Percentiles rank a stretch among this genome's conserved stretches.
Evolutionary conservation across 1,140 invertebrate species (phyloP).

Genomic region (Lasioglossum albipes): DNA sequence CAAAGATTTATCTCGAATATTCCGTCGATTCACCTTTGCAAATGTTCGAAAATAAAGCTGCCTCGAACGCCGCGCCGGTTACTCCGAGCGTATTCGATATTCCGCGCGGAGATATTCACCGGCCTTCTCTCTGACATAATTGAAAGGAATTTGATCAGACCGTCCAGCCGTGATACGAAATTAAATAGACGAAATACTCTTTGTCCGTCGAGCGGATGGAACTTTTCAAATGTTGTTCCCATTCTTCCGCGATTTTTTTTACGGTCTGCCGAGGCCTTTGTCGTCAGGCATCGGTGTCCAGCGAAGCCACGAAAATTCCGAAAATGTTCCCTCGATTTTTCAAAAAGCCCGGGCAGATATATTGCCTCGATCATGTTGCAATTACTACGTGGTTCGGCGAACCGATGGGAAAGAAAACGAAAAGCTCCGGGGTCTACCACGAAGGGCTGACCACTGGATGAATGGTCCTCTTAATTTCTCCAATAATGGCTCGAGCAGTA

Average conservation of each 20-base stretch:
- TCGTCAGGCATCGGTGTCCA: not conserved
- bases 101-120: not conserved
- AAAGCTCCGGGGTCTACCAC: conserved; percentile 19
- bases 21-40: conserved; percentile 36
- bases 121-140: not conserved
- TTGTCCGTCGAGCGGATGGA: too few relatives aligned
- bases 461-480: conserved; percentile 73
- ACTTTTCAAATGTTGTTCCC: too few relatives aligned
- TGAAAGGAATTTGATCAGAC: conserved; percentile 1
- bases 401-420: conserved; percentile 19
- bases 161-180: too few relatives aligned
- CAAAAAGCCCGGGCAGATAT: conserved; percentile 1
- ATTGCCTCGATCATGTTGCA: conserved; percentile 20
- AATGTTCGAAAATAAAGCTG: conserved; percentile 27
- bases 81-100: not conserved
- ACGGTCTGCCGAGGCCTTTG: not conserved
- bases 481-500: conserved; percentile 66
- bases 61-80: not conserved
- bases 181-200: too few relatives aligned
- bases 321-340: not conserved
- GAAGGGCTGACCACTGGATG: conserved; percentile 55
- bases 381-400: conserved; percentile 25
- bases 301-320: not conserved
- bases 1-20: conserved; percentile 60
- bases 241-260: not conserved